Evolutionary conservation across 2,888 invertebrate species (phyloP).

Genomic region (Melolontha melolontha): DNA sequence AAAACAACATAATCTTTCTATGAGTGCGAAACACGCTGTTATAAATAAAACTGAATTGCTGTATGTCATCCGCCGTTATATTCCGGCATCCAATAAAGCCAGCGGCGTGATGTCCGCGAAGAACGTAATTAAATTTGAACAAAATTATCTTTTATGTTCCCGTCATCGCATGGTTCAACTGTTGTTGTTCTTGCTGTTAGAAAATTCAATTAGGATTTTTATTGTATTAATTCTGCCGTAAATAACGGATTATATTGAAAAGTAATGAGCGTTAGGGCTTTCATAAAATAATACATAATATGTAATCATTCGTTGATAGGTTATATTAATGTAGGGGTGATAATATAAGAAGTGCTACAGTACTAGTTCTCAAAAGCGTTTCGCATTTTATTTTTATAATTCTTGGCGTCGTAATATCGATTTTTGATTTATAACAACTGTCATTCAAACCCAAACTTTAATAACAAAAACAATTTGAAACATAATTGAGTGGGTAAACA

Average conservation of each 20-base stretch:
- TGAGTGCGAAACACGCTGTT: slow-evolving; percentile 33
- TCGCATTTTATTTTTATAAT: too few species aligned
- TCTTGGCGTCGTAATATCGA: too few species aligned
- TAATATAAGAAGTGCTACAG: too few species aligned
- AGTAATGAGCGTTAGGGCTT: not conserved
- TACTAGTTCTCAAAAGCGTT: too few species aligned
- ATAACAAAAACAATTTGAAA: too few species aligned
- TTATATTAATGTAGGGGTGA: not conserved
- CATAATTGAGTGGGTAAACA: too few species aligned
- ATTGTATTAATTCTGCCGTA: slow-evolving; percentile 30
- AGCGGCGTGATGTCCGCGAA: slow-evolving; percentile 1
- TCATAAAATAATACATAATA: slow-evolving; percentile 9
- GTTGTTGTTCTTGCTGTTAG: slow-evolving; percentile 1
- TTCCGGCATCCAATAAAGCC: slow-evolving; percentile 28
- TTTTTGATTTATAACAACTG: too few species aligned
- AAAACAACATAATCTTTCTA: slow-evolving; percentile 35
- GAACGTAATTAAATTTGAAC: slow-evolving; percentile 37
- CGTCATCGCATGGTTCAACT: slow-evolving; percentile 5
- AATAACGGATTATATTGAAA: slow-evolving; percentile 25
- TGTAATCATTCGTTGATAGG: too few species aligned
- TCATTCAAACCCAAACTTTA: too few species aligned
- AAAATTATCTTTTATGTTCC: slow-evolving; percentile 33
- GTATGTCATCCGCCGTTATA: slow-evolving; percentile 19
- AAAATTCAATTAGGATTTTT: slow-evolving; percentile 36
- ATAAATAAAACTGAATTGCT: slow-evolving; percentile 36